Percentiles rank a stretch among this genome's conserved stretches.
phyloP scores from a whole-genome alignment of 2,113 vertebrate genomes.

The Platanista minor region DNA sequence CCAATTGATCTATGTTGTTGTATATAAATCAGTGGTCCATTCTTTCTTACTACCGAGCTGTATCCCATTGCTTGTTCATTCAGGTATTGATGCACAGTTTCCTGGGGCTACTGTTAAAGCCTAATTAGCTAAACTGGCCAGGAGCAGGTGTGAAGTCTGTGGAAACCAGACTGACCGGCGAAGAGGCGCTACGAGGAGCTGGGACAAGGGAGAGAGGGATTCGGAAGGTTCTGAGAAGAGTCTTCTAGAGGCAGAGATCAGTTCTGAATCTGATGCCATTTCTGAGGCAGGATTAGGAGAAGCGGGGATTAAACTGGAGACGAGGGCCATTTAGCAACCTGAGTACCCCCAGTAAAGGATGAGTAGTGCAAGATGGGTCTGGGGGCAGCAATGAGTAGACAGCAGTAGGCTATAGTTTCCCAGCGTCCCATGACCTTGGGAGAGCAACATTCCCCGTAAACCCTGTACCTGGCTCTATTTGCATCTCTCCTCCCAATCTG shows the following conservation, averaged over 20 bases:
- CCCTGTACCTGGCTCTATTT: background rate
- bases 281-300: background rate
- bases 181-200: background rate
- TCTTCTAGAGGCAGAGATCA: background rate
- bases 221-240: background rate
- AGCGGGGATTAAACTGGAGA: background rate
- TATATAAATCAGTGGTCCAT: background rate
- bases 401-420: background rate
- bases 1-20: background rate
- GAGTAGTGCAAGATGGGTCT: background rate
- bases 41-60: background rate
- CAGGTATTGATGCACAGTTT: background rate
- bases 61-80: background rate
- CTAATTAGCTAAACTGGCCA: background rate
- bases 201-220: background rate
- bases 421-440: background rate
- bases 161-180: background rate
- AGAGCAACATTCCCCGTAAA: background rate
- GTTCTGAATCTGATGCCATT: background rate
- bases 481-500: background rate
- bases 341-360: background rate
- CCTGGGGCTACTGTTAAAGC: background rate
- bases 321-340: background rate
- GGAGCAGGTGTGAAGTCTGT: background rate
- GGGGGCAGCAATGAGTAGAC: background rate